phyloP scores from a whole-genome alignment of 2,888 invertebrate species.

The Rhyacophila evoluta region DNA sequence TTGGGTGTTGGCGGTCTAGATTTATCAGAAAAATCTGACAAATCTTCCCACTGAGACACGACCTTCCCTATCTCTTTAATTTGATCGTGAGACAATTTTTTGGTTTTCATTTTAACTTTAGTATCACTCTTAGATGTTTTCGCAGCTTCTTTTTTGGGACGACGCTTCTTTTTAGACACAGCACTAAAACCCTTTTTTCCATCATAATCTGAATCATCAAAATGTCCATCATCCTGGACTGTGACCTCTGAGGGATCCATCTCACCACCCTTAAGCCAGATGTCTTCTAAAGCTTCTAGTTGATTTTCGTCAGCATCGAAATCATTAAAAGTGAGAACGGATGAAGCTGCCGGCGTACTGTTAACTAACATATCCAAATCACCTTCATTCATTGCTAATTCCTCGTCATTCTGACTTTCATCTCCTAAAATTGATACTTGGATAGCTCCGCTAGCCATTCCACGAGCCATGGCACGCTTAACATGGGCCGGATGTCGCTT shows the following conservation, averaged over 20 bases:
- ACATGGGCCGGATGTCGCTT: conserved; percentile 75
- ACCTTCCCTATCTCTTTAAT: conserved; percentile 51
- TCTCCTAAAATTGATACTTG: conserved; percentile 74
- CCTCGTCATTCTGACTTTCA: conserved; percentile 68
- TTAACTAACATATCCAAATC: conserved; percentile 65
- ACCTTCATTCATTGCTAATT: conserved; percentile 70
- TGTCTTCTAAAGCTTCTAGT: conserved; percentile 80
- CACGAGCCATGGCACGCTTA: conserved; percentile 71
- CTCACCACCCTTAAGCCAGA: conserved; percentile 85
- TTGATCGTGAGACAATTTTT: conserved; percentile 36
- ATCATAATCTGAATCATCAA: conserved; percentile 66
- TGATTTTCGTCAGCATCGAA: conserved; percentile 77
- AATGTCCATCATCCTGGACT: conserved; percentile 66
- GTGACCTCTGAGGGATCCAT: conserved; percentile 73
- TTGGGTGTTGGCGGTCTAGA: conserved; percentile 31
- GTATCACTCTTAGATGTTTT: not conserved
- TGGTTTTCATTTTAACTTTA: not conserved
- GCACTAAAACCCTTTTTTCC: not conserved
- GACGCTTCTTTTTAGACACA: conserved; percentile 30
- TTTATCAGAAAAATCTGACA: conserved; percentile 40
- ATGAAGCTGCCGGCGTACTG: conserved; percentile 59
- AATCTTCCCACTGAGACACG: conserved; percentile 47
- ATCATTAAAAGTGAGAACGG: conserved; percentile 56
- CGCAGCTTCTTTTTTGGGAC: not conserved
- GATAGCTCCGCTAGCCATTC: conserved; percentile 71